Evolutionary conservation across 2,113 vertebrate species (phyloP), one percentile per base, ranked within the genome.

Genomic region (Chaetodon trifascialis): DNA sequence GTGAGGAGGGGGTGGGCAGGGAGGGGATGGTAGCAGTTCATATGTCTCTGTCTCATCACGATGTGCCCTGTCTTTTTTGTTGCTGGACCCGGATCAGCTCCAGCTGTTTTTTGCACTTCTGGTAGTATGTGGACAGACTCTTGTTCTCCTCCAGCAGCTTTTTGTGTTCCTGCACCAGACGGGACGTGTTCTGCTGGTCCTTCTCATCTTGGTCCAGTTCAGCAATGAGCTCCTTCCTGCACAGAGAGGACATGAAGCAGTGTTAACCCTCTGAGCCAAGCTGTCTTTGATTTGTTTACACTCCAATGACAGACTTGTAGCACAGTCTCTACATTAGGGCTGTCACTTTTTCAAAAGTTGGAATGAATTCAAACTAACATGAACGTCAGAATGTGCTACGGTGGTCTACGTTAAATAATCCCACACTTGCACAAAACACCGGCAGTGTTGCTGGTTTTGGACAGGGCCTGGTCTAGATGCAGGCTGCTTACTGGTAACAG

Each of bases 151-250:
- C 98, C 93, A 99, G 96, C 83, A 99, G 96, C 94, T 99, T 99
- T 93, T 99, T 99, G 95, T 99, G 98, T 95, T 99, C 98, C 92
- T 99, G 98, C 88, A 99, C 98, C 92, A 99, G 96, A 82, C 98
- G 98, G 79, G 98, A 99, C 68, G 98, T 98, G 90, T 99, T 99
- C 95, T 99, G 98, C 96, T 99, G 98, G 95, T 99, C 98, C 95
- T 99, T 99, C 96, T 99, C 98, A 90, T 99, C 98, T 95, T 99
- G 98, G 96, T 99, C 98, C 94, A 99, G 96, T 94, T 99, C 98
- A 81, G 97, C 97, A 88, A 99, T 98, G 82, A 99, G 95, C 92
- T 99, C 98, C 89, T 98, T 97, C 91, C 98, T 99, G 72, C 49
- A 73, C 21, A 80, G 6, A 40, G 19, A 25, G 12, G 17, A 44